Evolutionary conservation across 2,888 invertebrate genomes (phyloP).

Genomic region (Phyllotreta striolata): DNA sequence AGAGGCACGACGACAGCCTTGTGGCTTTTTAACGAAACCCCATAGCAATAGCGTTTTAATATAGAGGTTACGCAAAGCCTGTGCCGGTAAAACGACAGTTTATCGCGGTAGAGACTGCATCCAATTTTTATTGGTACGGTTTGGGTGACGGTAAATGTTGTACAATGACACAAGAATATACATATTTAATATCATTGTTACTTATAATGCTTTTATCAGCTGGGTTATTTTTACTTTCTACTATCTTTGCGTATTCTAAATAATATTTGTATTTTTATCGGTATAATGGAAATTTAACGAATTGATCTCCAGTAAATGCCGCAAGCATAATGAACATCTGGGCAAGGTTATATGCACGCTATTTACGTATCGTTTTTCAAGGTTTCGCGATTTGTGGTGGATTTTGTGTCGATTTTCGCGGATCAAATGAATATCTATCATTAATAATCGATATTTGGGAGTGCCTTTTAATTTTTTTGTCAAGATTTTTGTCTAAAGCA

Average conservation of each 20-base stretch:
- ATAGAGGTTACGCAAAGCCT: slow-evolving; percentile 5
- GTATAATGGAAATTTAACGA: neutral
- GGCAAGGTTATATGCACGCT: slow-evolving; percentile 40
- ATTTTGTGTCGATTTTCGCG: neutral
- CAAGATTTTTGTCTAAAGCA: too few relatives aligned
- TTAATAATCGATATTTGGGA: too few relatives aligned
- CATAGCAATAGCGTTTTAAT: neutral
- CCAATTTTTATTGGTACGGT: slow-evolving; percentile 1
- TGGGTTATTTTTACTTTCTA: too few relatives aligned
- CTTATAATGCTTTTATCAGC: too few relatives aligned
- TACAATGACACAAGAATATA: too few relatives aligned
- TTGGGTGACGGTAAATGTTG: neutral
- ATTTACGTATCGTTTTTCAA: slow-evolving; percentile 39
- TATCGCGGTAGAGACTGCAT: neutral
- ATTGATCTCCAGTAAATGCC: slow-evolving; percentile 2
- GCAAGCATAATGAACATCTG: slow-evolving; percentile 32
- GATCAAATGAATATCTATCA: too few relatives aligned
- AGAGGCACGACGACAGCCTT: slow-evolving; percentile 6
- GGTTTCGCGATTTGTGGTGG: slow-evolving; percentile 47
- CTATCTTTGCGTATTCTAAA: too few relatives aligned
- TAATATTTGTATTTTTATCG: too few relatives aligned
- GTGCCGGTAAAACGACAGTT: slow-evolving; percentile 5
- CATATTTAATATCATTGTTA: too few relatives aligned
- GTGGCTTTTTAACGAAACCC: slow-evolving; percentile 6
- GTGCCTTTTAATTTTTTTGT: too few relatives aligned